These are phyloP conservation scores for Ricordea florida DNA, from an alignment of 92 coral and sea anemone species.

Conservation along the genomic window DNA sequence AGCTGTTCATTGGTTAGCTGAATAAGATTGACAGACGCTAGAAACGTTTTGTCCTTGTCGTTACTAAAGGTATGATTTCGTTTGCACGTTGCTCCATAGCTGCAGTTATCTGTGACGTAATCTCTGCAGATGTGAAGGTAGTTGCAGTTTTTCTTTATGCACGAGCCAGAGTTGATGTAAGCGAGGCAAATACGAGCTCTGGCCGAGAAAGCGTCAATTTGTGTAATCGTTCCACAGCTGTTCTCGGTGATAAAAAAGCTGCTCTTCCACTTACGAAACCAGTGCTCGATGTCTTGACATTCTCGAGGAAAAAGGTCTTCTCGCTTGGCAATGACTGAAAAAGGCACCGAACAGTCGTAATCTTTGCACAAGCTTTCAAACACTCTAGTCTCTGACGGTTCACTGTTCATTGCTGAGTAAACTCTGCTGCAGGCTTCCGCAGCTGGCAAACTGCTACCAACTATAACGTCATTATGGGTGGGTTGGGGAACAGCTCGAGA, in stretches of 20 bases:
- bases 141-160: conserved; percentile 21
- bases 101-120: conserved; percentile 33
- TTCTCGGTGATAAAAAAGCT: conserved; percentile 44
- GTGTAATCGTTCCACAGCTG: conserved; percentile 10
- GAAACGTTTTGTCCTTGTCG: conserved; percentile 13
- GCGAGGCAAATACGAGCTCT: conserved; percentile 48
- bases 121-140: conserved; percentile 55
- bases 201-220: conserved; percentile 37
- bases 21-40: conserved; percentile 32
- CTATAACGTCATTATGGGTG: too few species aligned
- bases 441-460: too few species aligned
- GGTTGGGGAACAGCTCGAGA: too few species aligned
- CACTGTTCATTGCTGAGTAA: neutral
- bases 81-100: conserved; percentile 42
- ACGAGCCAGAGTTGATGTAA: conserved; percentile 34
- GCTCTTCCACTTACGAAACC: conserved; percentile 42
- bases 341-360: conserved; percentile 24
- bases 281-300: conserved; percentile 12
- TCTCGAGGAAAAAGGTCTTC: conserved; percentile 32
- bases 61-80: conserved; percentile 36
- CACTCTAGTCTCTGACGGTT: conserved; percentile 32
- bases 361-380: conserved; percentile 57
- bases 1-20: conserved; percentile 51
- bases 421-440: too few species aligned
- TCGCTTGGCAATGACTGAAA: conserved; percentile 35